Evolutionary conservation across 2,888 invertebrate species (phyloP), one percentile per base, ranked within the genome.

Genomic region (Caenorhabditis becei): DNA sequence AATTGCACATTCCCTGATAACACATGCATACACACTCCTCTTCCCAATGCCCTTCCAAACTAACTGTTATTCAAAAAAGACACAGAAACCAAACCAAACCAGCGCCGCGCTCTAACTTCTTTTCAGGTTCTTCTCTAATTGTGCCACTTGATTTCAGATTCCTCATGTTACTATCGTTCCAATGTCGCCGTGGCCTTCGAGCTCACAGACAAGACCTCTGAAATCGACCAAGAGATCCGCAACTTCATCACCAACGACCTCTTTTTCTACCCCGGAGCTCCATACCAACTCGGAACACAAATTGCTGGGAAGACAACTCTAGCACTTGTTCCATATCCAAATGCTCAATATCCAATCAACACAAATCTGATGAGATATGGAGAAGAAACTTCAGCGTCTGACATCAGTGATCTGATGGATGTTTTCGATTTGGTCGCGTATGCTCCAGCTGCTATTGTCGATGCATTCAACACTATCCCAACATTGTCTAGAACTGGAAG

Each of bases 171-270:
- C 63, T 28, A 49, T 11, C 10, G 4, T 1, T n/a, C 32, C 5
- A 32, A 35, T 18, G 58, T 66, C 1, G 66, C 66, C 1, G 54
- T 66, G 20, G 66, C 41, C 1, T 53, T 54, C n/a, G 66, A 66
- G 44, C 3, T 61, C 32, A 32, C 53, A 2, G 53, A 24, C 20
- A 5, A 5, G 23, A 18, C 14, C 16, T 16, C 11, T 11, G 26
- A 4, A 14, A 1, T 26, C 1, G 47, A 47, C 10, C 18, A 7
- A 2, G 5, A 18, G 4, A 23, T 53, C 24, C 24, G 5, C 8
- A 16, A 24, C 26, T 53, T 53, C 26, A 26, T 53, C 53, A 14
- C 53, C 24, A 53, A 53, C 14, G 24, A 53, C 11, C 24, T 53
- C 10, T 53, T 53, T 11, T 53, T 53, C 53, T 53, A 53, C 53